phyloP scores from a whole-genome alignment of 2,888 invertebrate species.

The Nudaria mundana region DNA sequence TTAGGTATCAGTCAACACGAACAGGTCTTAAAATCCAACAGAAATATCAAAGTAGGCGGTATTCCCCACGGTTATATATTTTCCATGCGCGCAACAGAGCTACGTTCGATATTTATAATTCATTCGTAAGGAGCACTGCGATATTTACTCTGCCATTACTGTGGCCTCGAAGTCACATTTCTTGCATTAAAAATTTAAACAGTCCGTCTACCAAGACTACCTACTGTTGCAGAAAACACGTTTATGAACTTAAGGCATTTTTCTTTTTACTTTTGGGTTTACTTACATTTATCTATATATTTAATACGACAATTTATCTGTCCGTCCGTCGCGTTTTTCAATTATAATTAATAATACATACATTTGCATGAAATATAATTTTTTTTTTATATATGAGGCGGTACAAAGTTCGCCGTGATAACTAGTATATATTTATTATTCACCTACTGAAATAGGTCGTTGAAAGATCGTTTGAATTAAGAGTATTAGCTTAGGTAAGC shows the following conservation, averaged over 20 bases:
- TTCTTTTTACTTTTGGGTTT: not conserved
- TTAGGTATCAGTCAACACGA: conserved; percentile 24
- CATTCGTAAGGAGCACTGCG: conserved; percentile 69
- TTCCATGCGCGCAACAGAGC: conserved; percentile 50
- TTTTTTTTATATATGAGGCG: too few relatives aligned
- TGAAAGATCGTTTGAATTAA: too few relatives aligned
- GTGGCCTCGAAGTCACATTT: conserved; percentile 61
- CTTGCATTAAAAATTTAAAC: conserved; percentile 69
- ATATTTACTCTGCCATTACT: conserved; percentile 75
- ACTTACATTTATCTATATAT: too few relatives aligned
- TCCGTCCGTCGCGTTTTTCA: too few relatives aligned
- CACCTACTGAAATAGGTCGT: too few relatives aligned
- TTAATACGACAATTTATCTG: too few relatives aligned
- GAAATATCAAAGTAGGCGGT: conserved; percentile 29
- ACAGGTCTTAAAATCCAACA: conserved; percentile 26
- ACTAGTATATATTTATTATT: too few relatives aligned
- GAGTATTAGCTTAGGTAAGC: too few relatives aligned
- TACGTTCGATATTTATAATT: conserved; percentile 64
- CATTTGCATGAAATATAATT: not conserved
- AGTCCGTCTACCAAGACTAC: conserved; percentile 44
- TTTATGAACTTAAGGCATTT: conserved; percentile 26
- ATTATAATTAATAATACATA: not conserved
- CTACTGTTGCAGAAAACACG: conserved; percentile 40
- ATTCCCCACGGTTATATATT: conserved; percentile 50
- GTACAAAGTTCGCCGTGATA: too few relatives aligned